A percentile compares a stretch with the other conserved stretches of the same genome.
Evolutionary conservation across 2,888 invertebrate genomes (phyloP).

Genomic region (Dilophus febrilis): DNA sequence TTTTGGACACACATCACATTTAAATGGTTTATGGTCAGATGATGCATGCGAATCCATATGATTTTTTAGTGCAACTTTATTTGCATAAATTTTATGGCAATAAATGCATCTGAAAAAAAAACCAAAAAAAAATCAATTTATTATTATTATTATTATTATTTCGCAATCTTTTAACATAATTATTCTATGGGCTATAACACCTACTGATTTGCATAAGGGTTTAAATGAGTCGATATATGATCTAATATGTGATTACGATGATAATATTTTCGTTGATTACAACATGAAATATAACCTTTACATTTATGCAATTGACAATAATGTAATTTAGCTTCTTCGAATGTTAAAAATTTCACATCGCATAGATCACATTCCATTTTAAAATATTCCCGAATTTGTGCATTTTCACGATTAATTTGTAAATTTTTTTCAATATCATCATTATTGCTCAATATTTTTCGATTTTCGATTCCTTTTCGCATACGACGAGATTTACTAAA

Average conservation of each 20-base stretch:
- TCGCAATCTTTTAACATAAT: no score
- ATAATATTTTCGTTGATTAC: conserved; percentile 23
- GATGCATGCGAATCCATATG: no score
- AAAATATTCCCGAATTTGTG: conserved; percentile 23
- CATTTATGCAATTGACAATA: conserved; percentile 20
- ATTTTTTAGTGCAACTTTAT: no score
- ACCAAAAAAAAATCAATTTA: no score
- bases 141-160: no score
- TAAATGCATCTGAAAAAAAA: conserved; percentile 16
- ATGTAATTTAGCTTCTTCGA: conserved; percentile 22
- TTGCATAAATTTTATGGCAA: conserved; percentile 13
- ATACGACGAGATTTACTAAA: no score
- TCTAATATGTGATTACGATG: conserved; percentile 24
- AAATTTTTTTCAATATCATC: no score
- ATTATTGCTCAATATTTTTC: no score
- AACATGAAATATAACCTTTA: conserved; percentile 24
- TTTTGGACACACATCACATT: conserved; percentile 1
- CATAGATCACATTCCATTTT: conserved; percentile 24
- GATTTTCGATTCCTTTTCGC: no score
- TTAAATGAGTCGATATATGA: conserved; percentile 24
- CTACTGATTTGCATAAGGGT: conserved; percentile 29
- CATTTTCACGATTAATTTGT: conserved; percentile 11
- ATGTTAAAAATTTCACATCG: conserved; percentile 17
- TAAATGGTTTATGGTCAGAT: background rate
- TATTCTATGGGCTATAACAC: conserved; percentile 8